Evolutionary conservation across 2,113 vertebrate genomes (phyloP).

Genomic region (Lophochroa leadbeateri): DNA sequence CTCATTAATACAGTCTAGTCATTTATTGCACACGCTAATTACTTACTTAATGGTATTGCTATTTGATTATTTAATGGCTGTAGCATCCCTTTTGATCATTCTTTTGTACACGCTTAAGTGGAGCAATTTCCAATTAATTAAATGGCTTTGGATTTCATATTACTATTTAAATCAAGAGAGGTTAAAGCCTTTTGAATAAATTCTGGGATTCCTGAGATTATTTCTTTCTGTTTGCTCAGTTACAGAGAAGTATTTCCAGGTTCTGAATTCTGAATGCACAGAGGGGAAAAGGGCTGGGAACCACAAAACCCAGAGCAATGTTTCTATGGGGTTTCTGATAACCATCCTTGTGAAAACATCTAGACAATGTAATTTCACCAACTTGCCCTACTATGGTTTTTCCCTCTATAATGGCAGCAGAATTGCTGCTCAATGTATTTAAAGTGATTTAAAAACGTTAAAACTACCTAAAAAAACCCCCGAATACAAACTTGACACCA

Average conservation of each 20-base stretch:
- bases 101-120: not conserved
- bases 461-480: not conserved
- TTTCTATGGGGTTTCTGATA: not conserved
- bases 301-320: not conserved
- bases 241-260: not conserved
- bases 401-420: not conserved
- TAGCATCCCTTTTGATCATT: not conserved
- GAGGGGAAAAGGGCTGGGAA: not conserved
- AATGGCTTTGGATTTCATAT: not conserved
- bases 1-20: slow-evolving; percentile 34
- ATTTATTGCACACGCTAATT: slow-evolving; percentile 35
- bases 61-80: slow-evolving; percentile 43
- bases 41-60: slow-evolving; percentile 22
- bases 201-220: not conserved
- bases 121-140: slow-evolving; percentile 43
- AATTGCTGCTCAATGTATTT: not conserved
- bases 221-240: not conserved
- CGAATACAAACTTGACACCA: not conserved
- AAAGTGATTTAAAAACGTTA: not conserved
- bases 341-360: not conserved
- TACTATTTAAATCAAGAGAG: not conserved
- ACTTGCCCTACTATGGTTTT: not conserved
- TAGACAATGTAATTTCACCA: not conserved
- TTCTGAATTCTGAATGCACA: not conserved
- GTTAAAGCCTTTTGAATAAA: not conserved